These are phyloP conservation scores for Zapornia atra DNA, from an alignment of 2,113 vertebrate genomes.

Conservation along the genomic window DNA sequence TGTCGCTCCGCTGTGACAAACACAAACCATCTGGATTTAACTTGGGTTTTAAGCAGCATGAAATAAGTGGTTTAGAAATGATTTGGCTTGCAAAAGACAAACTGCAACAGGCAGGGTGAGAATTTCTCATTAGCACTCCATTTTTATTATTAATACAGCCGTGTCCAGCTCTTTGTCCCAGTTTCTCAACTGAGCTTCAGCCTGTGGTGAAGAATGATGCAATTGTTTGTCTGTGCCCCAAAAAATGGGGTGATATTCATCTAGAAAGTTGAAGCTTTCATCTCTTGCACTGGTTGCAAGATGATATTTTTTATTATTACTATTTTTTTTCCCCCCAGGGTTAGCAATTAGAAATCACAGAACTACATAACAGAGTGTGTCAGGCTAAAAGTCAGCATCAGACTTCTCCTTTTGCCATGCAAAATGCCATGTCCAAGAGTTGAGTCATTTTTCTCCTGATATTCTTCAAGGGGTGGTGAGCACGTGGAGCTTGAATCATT, in stretches of 20 bases:
- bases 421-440: not conserved
- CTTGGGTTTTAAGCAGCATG: not conserved
- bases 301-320: not conserved
- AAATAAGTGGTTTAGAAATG: not conserved
- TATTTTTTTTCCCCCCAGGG: not conserved
- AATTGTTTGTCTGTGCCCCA: not conserved
- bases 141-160: not conserved
- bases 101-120: not conserved
- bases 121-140: not conserved
- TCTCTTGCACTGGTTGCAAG: not conserved
- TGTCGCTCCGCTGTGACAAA: not conserved
- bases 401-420: not conserved
- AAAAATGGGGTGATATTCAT: not conserved
- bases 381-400: not conserved
- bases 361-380: not conserved
- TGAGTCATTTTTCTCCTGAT: not conserved
- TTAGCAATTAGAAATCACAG: not conserved
- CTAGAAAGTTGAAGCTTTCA: not conserved
- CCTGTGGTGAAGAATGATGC: not conserved
- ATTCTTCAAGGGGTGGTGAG: not conserved
- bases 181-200: not conserved
- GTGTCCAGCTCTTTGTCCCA: not conserved
- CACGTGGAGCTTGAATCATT: not conserved
- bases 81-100: not conserved
- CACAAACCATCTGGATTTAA: not conserved